Evolutionary conservation across 2,888 invertebrate species (phyloP).

Genomic region (Lacanobia wlatinum): DNA sequence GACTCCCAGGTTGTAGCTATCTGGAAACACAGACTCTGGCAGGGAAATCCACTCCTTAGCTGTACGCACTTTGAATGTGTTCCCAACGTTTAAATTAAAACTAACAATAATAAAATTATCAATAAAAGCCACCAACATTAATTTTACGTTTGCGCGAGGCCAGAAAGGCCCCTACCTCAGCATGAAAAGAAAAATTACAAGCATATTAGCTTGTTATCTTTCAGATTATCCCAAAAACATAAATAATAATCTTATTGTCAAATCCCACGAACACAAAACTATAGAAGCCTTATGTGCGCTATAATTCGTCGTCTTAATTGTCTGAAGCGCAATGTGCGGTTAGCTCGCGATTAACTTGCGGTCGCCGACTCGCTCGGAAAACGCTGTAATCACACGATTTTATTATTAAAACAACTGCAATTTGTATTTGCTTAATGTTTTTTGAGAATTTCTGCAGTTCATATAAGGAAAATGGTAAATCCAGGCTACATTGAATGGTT

Average conservation of each 20-base stretch:
- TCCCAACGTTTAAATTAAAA: too few species aligned
- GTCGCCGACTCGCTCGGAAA: slow-evolving; percentile 70
- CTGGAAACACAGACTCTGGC: too few species aligned
- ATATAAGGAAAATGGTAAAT: slow-evolving; percentile 27
- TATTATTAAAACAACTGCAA: slow-evolving; percentile 37
- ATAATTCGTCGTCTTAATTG: slow-evolving; percentile 68
- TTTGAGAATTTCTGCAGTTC: slow-evolving; percentile 17
- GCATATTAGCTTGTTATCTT: too few species aligned
- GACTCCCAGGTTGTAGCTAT: too few species aligned
- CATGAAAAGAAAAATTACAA: too few species aligned
- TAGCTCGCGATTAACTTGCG: slow-evolving; percentile 71
- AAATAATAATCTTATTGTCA: not conserved
- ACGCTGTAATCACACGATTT: slow-evolving; percentile 43
- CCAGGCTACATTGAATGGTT: not conserved
- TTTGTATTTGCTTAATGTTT: slow-evolving; percentile 24
- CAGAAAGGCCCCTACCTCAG: too few species aligned
- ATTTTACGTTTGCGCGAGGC: too few species aligned
- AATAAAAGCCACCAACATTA: too few species aligned
- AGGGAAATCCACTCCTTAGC: too few species aligned
- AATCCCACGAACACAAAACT: slow-evolving; percentile 1
- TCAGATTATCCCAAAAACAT: too few species aligned
- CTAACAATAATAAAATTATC: too few species aligned
- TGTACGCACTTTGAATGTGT: too few species aligned
- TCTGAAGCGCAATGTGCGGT: slow-evolving; percentile 75
- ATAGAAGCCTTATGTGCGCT: slow-evolving; percentile 17